These are phyloP conservation scores for Melopsittacus undulatus DNA, from an alignment of 2,797 vertebrate genomes.

Conservation along the genomic window DNA sequence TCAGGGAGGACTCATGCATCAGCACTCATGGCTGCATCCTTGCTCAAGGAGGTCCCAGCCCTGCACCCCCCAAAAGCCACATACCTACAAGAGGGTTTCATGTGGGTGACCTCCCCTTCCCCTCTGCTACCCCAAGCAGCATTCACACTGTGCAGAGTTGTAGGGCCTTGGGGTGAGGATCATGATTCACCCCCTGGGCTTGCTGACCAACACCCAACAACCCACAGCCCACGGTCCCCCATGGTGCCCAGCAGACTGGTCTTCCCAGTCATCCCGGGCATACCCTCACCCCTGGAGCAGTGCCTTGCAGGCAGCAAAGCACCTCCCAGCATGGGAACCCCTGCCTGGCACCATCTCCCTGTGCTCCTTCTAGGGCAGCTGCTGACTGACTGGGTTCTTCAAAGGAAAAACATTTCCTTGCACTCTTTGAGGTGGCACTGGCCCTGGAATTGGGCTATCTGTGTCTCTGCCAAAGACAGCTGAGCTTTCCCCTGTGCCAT, in stretches of 20 bases:
- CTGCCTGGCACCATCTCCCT: neutral
- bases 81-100: neutral
- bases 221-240: neutral
- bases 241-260: rapidly evolving
- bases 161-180: neutral
- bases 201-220: neutral
- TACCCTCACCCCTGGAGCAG: neutral
- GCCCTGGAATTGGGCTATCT: neutral
- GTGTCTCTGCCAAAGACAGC: neutral
- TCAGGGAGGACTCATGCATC: neutral
- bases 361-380: neutral
- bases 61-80: rapidly evolving
- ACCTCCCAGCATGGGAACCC: rapidly evolving
- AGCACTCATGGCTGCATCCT: neutral
- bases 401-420: neutral
- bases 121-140: neutral
- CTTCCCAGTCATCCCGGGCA: rapidly evolving
- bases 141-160: rapidly evolving
- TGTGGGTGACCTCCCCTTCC: neutral
- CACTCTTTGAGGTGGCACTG: neutral
- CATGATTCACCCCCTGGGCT: neutral
- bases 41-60: neutral
- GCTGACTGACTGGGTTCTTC: neutral
- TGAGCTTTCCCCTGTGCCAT: neutral
- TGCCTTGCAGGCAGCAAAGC: neutral